Conservation (phyloP, 1,140 invertebrate species). For the Zaprionus inermis region DNA sequence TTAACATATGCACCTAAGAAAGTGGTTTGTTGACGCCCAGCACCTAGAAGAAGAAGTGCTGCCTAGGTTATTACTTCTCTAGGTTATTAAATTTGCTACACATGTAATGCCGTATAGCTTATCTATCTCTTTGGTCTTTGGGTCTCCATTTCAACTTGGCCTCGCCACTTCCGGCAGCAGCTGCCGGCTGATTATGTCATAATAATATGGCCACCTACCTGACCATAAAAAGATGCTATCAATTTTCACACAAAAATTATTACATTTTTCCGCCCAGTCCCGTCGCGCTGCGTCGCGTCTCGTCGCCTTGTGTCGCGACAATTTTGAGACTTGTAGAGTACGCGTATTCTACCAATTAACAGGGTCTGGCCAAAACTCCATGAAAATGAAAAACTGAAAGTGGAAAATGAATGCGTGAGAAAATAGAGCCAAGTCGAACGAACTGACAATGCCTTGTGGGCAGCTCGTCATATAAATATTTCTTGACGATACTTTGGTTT, state of each 20-base stretch:
- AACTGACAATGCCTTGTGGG: slow-evolving; percentile 37
- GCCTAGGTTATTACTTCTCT: slow-evolving; percentile 21
- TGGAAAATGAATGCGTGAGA: slow-evolving; percentile 81
- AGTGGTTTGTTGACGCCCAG: slow-evolving; percentile 67
- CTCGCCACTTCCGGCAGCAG: slow-evolving; percentile 41
- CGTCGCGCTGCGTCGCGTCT: neutral
- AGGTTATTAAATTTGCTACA: slow-evolving; percentile 4
- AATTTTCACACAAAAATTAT: slow-evolving; percentile 66
- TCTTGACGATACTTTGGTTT: slow-evolving; percentile 5
- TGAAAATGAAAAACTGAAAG: slow-evolving; percentile 80
- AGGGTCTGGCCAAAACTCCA: slow-evolving; percentile 58
- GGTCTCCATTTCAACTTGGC: slow-evolving; percentile 24
- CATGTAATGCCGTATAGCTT: neutral
- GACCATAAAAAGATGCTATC: slow-evolving; percentile 69
- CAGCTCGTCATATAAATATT: slow-evolving; percentile 47
- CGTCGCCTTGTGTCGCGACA: neutral
- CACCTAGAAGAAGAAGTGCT: neutral
- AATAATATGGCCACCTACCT: slow-evolving; percentile 60
- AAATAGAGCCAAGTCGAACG: slow-evolving; percentile 51
- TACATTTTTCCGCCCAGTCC: slow-evolving; percentile 44
- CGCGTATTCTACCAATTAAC: slow-evolving; percentile 73
- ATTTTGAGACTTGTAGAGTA: slow-evolving; percentile 2
- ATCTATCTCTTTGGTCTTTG: neutral
- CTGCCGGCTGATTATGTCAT: slow-evolving; percentile 59
- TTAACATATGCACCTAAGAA: slow-evolving; percentile 69